phyloP scores from a whole-genome alignment of 2,888 invertebrate genomes.

The Bhutanitis thaidina region DNA sequence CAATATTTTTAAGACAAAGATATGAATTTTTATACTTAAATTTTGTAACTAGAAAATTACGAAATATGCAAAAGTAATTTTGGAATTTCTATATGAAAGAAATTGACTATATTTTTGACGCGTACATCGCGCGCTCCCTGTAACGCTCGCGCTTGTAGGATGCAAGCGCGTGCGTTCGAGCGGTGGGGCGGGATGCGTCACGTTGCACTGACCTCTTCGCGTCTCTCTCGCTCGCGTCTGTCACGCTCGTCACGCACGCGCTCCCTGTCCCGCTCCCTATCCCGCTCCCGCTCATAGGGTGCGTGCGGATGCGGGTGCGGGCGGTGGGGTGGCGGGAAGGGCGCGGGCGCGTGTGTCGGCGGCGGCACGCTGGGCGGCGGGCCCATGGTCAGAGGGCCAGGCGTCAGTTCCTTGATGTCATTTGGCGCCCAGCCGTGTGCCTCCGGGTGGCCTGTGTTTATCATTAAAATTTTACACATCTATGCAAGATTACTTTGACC shows the following conservation, averaged over 20 bases:
- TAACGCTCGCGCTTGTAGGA: too few species aligned
- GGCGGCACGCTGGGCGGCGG: conserved; percentile 47
- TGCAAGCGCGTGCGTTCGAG: too few species aligned
- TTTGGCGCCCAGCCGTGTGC: conserved; percentile 81
- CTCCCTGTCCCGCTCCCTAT: conserved; percentile 66
- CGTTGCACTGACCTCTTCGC: conserved; percentile 48
- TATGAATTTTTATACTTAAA: too few species aligned
- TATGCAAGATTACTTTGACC: too few species aligned
- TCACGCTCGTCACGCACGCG: conserved; percentile 52
- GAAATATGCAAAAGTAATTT: too few species aligned
- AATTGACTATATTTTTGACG: too few species aligned
- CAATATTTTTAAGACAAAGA: too few species aligned
- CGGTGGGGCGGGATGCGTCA: too few species aligned
- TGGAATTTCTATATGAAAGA: too few species aligned
- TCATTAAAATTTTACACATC: too few species aligned
- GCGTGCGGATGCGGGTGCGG: conserved; percentile 36
- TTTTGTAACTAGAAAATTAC: too few species aligned
- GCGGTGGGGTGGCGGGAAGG: conserved; percentile 48
- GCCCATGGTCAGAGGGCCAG: conserved; percentile 68
- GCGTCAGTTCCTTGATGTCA: conserved; percentile 85
- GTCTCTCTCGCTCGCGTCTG: conserved; percentile 51
- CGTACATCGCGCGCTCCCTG: too few species aligned
- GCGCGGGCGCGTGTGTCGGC: conserved; percentile 37
- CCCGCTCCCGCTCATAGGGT: conserved; percentile 55
- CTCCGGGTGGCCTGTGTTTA: conserved; percentile 53